phyloP scores from a whole-genome alignment of 2,888 invertebrate species.

The Diplazon laetatorius region DNA sequence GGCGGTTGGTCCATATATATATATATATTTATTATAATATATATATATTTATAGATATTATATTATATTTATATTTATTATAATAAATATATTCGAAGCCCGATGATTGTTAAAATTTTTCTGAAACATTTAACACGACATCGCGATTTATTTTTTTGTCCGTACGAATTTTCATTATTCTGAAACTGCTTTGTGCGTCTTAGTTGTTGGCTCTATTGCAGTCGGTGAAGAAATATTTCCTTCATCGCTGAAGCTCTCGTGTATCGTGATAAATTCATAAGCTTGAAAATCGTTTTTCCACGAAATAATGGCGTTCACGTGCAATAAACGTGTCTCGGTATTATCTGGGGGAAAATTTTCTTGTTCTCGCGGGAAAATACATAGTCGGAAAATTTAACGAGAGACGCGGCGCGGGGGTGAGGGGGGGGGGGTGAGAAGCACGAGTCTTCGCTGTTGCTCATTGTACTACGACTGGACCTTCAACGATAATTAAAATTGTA shows the following conservation, averaged over 20 bases:
- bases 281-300: background rate
- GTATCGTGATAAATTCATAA: too few species aligned
- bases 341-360: background rate
- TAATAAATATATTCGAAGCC: too few species aligned
- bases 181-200: background rate
- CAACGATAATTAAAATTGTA: slow-evolving; percentile 35
- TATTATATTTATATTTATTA: too few species aligned
- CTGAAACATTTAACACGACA: background rate
- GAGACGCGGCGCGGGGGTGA: too few species aligned
- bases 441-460: slow-evolving; percentile 53
- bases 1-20: too few species aligned
- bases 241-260: background rate
- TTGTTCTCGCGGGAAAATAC: too few species aligned
- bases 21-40: too few species aligned
- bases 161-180: background rate
- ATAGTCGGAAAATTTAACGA: too few species aligned
- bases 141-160: background rate
- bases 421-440: too few species aligned
- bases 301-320: background rate
- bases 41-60: too few species aligned
- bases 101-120: too few species aligned
- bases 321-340: background rate
- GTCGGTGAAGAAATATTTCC: background rate
- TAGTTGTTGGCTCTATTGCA: background rate
- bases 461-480: background rate